phyloP scores from a whole-genome alignment of 1,140 invertebrate genomes.

The Macrocentrus cingulum region DNA sequence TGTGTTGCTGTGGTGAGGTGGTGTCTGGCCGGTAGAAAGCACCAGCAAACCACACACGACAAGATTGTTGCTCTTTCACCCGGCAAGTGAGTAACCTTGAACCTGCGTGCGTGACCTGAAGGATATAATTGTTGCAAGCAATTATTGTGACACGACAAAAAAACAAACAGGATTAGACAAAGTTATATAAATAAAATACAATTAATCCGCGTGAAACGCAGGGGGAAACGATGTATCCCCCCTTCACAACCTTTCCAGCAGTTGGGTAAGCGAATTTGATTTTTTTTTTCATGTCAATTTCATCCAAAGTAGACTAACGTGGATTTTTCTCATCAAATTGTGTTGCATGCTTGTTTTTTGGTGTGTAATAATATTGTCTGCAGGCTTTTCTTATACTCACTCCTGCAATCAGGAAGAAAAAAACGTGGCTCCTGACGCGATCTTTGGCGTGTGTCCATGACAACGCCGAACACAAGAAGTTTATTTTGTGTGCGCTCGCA shows the following conservation, averaged over 20 bases:
- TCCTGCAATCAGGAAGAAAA: not conserved
- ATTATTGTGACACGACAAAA: not conserved
- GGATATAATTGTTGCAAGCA: not conserved
- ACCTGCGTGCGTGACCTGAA: conserved; percentile 22
- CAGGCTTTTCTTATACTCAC: conserved; percentile 15
- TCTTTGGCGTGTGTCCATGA: conserved; percentile 21
- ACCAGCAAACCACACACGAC: not conserved
- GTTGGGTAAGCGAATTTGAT: conserved; percentile 51
- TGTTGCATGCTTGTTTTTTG: not conserved
- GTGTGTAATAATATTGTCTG: not conserved
- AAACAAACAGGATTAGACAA: not conserved
- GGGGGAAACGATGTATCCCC: conserved; percentile 51
- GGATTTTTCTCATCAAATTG: not conserved
- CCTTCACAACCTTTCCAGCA: conserved; percentile 55
- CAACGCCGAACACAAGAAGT: conserved; percentile 21
- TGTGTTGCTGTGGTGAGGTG: not conserved
- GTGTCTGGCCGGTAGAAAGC: conserved; percentile 11
- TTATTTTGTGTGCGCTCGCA: no score
- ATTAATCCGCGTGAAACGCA: no score
- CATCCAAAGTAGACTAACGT: not conserved
- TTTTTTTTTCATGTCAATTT: conserved; percentile 8
- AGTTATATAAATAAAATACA: not conserved
- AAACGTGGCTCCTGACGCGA: conserved; percentile 5
- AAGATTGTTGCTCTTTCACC: conserved; percentile 8
- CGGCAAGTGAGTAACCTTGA: conserved; percentile 30